Evolutionary conservation across 2,888 invertebrate species (phyloP).

Genomic region (Nesidiocoris tenuis): DNA sequence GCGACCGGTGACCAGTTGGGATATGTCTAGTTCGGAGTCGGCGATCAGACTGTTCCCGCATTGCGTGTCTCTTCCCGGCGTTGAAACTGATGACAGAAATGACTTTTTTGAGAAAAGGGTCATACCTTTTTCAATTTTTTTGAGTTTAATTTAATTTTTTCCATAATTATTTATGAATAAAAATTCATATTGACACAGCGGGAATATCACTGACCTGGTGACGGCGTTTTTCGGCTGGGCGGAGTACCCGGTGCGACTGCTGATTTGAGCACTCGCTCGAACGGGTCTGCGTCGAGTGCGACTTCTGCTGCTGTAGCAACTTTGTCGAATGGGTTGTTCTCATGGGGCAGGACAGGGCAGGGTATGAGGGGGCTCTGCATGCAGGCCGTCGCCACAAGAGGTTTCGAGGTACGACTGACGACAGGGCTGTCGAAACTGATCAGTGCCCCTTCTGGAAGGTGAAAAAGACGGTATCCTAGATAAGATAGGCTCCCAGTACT

Average conservation of each 20-base stretch:
- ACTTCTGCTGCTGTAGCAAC: neutral
- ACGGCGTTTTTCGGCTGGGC: neutral
- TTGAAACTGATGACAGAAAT: no score
- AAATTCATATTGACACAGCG: neutral
- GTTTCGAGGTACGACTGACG: neutral
- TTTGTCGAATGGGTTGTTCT: neutral
- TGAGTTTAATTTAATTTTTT: neutral
- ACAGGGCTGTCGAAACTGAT: constrained; percentile 23
- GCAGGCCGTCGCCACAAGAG: neutral
- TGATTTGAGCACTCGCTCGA: neutral
- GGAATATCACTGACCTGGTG: neutral
- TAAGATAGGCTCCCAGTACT: no score
- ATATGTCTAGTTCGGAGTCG: constrained; percentile 13
- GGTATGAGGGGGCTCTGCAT: constrained; percentile 18
- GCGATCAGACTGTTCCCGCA: neutral
- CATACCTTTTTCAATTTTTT: no score
- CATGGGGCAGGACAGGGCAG: neutral
- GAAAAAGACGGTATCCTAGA: no score
- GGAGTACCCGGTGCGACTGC: neutral
- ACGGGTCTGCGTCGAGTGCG: constrained; percentile 1
- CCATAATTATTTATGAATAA: neutral
- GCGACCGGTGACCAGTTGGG: neutral
- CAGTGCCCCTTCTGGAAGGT: constrained; percentile 6
- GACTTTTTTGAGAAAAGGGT: neutral
- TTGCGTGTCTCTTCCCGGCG: neutral